phyloP scores from a whole-genome alignment of 1,140 invertebrate genomes.

The Drosophila repleta region DNA sequence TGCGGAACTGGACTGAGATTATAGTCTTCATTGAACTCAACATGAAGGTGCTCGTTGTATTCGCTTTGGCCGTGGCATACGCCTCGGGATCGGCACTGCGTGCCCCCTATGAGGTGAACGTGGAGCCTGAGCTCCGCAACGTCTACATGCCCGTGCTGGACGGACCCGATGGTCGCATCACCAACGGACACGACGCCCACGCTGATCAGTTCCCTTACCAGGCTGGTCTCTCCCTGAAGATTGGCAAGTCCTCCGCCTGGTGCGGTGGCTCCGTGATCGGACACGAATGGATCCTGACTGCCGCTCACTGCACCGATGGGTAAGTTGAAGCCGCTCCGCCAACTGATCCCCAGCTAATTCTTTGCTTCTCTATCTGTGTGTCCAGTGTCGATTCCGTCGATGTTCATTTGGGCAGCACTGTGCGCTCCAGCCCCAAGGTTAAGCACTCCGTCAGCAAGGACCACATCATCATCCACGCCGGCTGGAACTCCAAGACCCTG shows the following conservation, averaged over 20 bases:
- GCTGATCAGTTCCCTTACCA: slow-evolving; percentile 82
- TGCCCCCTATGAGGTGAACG: neutral
- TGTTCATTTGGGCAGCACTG: slow-evolving; percentile 60
- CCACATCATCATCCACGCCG: slow-evolving; percentile 81
- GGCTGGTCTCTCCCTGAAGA: slow-evolving; percentile 74
- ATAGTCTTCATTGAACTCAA: slow-evolving; percentile 55
- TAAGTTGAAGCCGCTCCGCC: slow-evolving; percentile 13
- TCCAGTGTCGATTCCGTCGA: slow-evolving; percentile 58
- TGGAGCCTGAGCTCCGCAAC: slow-evolving; percentile 32
- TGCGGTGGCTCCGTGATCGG: slow-evolving; percentile 86
- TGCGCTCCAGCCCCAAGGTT: slow-evolving; percentile 55
- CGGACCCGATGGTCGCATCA: slow-evolving; percentile 71
- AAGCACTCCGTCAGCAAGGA: slow-evolving; percentile 61
- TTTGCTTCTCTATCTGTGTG: neutral
- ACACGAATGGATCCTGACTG: slow-evolving; percentile 85
- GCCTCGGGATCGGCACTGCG: slow-evolving; percentile 60
- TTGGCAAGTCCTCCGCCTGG: slow-evolving; percentile 56
- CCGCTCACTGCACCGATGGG: slow-evolving; percentile 86
- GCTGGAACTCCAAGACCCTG: slow-evolving; percentile 83
- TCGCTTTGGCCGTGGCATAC: slow-evolving; percentile 70
- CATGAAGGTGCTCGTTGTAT: slow-evolving; percentile 76
- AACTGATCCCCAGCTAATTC: neutral
- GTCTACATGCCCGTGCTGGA: slow-evolving; percentile 43
- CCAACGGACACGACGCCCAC: slow-evolving; percentile 71
- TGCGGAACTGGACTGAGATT: neutral